Evolutionary conservation across 2,113 vertebrate species (phyloP), one percentile per base, ranked within the genome.

Genomic region (Odontesthes bonariensis): DNA sequence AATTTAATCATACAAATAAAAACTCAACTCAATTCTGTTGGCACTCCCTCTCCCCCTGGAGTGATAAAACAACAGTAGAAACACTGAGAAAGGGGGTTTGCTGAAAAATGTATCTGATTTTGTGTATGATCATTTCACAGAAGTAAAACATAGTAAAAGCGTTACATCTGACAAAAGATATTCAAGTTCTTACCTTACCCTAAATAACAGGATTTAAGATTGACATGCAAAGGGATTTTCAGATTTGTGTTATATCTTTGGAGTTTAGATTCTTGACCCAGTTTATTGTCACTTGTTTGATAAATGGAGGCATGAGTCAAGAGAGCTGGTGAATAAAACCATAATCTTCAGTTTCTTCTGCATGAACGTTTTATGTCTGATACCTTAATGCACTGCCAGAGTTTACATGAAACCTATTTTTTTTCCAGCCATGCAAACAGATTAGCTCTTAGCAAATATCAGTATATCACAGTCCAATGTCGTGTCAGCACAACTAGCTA

Each of bases 31-130:
- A 27, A 27, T 27, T 12, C 40, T 42, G 8, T 10, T 42, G 40
- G 9, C 12, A 10, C 7, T 9, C 3, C 9, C 3, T 12, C 11
- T 23, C 46, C 51, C 53, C 83, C 73, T 33, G 31, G 54, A 61
- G 69, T 13, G 70, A 66, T 66, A 38, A 85, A 85, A 64, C 83
- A 82, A 79, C 76, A 77, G 73, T 84, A 79, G 77, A 77, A 83
- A 80, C 60, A 60, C 31, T 23, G 55, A 49, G 72, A 66, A 68
- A 67, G 61, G 59, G 65, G 62, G n/a, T 49, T 44, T 79, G 71
- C 70, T 76, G 88, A 75, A 91, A 88, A 86, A 71, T 86, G 89
- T 84, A 91, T 76, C 61, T 66, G 73, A 86, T 69, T 62, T 49
- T 86, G 79, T 73, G 46, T 78, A 73, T 77, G 77, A 81, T 66